Evolutionary conservation across 30 jellyfish, hydroid and myxozoan genomes (phyloP).

Genomic region (Hydractinia echinata): DNA sequence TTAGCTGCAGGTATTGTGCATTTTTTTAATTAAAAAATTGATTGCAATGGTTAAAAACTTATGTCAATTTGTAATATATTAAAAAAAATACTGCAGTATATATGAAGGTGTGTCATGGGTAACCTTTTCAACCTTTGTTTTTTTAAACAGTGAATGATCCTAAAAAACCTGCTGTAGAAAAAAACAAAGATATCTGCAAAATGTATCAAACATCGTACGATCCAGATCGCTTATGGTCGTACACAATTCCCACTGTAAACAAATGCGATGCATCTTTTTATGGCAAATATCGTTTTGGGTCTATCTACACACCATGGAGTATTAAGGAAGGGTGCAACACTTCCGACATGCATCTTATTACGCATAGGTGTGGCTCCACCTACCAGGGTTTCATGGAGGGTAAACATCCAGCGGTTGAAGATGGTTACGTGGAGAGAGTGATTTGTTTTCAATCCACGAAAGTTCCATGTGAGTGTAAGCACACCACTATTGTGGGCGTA

Average conservation of each 20-base stretch:
- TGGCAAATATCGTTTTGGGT: constrained; percentile 84
- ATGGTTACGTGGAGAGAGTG: constrained; percentile 59
- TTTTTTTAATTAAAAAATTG: background rate
- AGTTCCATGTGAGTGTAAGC: constrained; percentile 57
- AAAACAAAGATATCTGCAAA: constrained; percentile 40
- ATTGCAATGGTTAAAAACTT: background rate
- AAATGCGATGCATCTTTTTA: constrained; percentile 65
- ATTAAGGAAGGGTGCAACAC: constrained; percentile 36
- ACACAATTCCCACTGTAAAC: constrained; percentile 41
- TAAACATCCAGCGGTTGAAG: constrained; percentile 29
- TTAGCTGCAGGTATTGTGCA: background rate
- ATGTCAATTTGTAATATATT: background rate
- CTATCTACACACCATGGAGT: constrained; percentile 51
- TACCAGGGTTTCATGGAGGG: constrained; percentile 69
- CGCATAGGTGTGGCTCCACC: constrained; percentile 60
- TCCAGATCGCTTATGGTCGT: constrained; percentile 57
- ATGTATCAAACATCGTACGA: constrained; percentile 39
- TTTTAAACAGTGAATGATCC: constrained; percentile 19
- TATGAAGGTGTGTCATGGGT: background rate
- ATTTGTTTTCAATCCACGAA: constrained; percentile 56
- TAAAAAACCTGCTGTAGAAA: constrained; percentile 2
- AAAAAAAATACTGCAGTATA: background rate
- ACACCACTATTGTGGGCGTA: constrained; percentile 36
- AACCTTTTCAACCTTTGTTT: background rate
- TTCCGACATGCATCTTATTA: background rate